Conservation (phyloP, 2,797 vertebrate genomes). For the Muscicapa comitata region DNA sequence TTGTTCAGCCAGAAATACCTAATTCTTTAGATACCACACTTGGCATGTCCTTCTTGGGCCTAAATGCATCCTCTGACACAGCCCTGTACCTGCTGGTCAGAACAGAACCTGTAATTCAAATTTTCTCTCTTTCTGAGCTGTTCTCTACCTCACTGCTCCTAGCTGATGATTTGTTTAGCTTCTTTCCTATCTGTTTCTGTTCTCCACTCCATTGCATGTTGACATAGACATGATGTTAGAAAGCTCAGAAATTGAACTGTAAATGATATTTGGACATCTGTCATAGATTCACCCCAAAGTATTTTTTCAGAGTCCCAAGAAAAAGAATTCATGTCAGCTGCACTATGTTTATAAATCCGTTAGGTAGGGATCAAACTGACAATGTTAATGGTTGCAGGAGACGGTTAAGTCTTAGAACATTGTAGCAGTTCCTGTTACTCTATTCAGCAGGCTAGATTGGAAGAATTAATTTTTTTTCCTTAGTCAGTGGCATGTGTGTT, state of each 20-base stretch:
- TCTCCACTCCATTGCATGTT: background rate
- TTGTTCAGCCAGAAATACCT: background rate
- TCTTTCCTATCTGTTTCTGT: background rate
- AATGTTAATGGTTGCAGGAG: background rate
- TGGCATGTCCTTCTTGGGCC: background rate
- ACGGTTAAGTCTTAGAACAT: background rate
- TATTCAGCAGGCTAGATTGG: background rate
- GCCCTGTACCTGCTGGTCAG: background rate
- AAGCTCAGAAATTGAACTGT: background rate
- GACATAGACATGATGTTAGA: background rate
- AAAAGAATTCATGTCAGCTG: background rate
- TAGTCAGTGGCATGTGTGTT: background rate
- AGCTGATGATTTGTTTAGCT: background rate
- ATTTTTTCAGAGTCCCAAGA: background rate
- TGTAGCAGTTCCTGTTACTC: background rate
- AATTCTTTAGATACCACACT: accelerated
- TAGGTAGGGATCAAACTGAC: background rate
- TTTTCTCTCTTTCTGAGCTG: background rate
- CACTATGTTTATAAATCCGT: background rate
- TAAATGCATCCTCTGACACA: background rate
- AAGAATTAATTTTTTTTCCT: background rate
- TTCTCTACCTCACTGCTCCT: background rate
- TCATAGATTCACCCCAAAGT: background rate
- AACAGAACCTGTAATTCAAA: background rate
- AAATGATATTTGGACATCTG: background rate